Base-by-base conservation (phyloP, 2,113 vertebrate genomes). In the Brachyistius frenatus region DNA sequence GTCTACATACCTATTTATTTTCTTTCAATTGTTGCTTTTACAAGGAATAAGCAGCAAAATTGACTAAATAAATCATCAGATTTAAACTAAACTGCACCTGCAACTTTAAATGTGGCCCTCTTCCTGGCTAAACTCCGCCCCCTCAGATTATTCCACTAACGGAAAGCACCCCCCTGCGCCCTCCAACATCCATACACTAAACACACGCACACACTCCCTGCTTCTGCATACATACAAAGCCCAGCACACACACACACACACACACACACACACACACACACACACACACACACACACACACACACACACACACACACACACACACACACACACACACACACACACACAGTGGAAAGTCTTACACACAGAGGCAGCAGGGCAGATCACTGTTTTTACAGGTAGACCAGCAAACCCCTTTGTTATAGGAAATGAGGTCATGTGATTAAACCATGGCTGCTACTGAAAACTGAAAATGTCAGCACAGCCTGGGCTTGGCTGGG, bases 381-480 rank as follows among this genome's bases (percentile, higher is more conserved):
- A 50, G 41, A 31, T 56, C 68, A 68, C 50, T 92, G 89, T 93
- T 94, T 90, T 89, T 32, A 89, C 91, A 91, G 91, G 87, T 92
- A 88, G 49, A 71, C 35, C 47, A 73, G 73, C 3, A 63, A 81
- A 86, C 33, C 61, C 49, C 73, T 61, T 52, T 71, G 83, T 64
- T 11, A 67, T 76, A 89, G 87, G 91, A 91, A 94, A 85, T 85
- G 31, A 81, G 78, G 66, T 88, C 64, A 90, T 81, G 55, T 56
- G 58, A 85, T 80, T 66, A 79, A 84, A 72, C 53, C 44, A 78
- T 89, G 41, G 8, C 5, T 4, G 64, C 76, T 70, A 81, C 68
- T 83, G 73, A 86, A 86, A 86, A 65, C 36, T 15, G 6, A 68
- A 36, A 81, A 78, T 36, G 39, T 69, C 58, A 76, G 73, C 46